Evolutionary conservation across 2,888 invertebrate species (phyloP).

Genomic region (Zaprionus lineosus): DNA sequence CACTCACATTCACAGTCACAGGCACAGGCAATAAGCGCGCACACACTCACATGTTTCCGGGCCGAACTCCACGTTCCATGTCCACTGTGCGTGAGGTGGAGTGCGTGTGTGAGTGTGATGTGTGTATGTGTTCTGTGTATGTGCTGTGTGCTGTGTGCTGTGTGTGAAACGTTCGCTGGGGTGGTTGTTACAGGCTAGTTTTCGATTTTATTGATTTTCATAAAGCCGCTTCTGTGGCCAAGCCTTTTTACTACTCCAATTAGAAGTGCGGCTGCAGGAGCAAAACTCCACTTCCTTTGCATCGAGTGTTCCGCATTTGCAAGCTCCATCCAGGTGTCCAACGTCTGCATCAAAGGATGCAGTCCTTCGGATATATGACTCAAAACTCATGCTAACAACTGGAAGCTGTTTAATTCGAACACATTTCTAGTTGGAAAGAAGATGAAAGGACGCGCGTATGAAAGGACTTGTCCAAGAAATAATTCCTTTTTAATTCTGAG

Average conservation of each 20-base stretch:
- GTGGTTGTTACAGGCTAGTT: conserved; percentile 66
- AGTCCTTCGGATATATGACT: too few species aligned
- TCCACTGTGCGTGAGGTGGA: conserved; percentile 8
- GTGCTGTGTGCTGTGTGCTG: too few species aligned
- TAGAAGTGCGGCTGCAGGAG: conserved; percentile 41
- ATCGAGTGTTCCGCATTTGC: conserved; percentile 13
- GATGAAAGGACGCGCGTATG: too few species aligned
- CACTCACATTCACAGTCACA: conserved; percentile 3
- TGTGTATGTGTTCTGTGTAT: conserved; percentile 9
- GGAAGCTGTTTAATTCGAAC: too few species aligned
- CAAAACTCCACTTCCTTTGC: conserved; percentile 44
- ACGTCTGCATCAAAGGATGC: too few species aligned
- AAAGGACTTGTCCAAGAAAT: too few species aligned
- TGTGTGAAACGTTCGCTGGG: conserved; percentile 10
- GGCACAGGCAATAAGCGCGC: conserved; percentile 40
- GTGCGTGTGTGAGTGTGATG: conserved; percentile 2
- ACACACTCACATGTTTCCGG: conserved; percentile 55
- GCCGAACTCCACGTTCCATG: conserved; percentile 28
- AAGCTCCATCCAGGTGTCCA: too few species aligned
- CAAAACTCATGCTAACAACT: too few species aligned
- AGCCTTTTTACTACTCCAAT: conserved; percentile 48
- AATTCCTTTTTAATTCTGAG: too few species aligned
- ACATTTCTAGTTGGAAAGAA: too few species aligned
- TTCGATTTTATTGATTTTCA: conserved; percentile 75
- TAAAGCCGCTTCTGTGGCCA: conserved; percentile 56